phyloP scores from a whole-genome alignment of 64 coral and sea anemone genomes.

The Montipora sp. region DNA sequence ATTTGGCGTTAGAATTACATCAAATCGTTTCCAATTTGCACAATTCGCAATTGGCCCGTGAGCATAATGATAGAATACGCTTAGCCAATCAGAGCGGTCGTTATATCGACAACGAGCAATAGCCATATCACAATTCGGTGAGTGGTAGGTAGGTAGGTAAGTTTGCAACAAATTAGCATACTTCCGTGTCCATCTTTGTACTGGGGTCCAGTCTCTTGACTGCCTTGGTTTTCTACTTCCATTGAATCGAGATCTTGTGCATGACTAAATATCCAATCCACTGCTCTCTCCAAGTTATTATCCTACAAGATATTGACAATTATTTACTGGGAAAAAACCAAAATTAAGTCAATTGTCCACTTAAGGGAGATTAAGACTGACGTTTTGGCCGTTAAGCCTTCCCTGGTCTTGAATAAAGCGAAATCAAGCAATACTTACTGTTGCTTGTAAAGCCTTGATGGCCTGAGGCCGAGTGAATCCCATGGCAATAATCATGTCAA shows the following conservation, averaged over 20 bases:
- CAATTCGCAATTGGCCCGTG: no score
- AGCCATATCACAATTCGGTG: no score
- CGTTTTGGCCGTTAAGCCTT: no score
- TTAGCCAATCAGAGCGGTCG: no score
- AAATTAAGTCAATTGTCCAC: no score
- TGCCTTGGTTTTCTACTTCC: conserved; percentile 53
- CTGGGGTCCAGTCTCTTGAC: conserved; percentile 79
- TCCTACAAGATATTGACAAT: conserved; percentile 40
- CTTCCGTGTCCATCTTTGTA: conserved; percentile 92
- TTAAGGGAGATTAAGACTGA: no score
- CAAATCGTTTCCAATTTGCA: no score
- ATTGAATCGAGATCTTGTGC: conserved; percentile 86
- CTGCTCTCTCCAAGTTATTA: conserved; percentile 95
- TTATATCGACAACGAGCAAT: no score
- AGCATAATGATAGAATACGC: no score
- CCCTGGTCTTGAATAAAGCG: no score
- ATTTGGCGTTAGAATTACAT: no score
- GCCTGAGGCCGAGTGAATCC: conserved; percentile 88
- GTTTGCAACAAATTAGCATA: conserved; percentile 14
- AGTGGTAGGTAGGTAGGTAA: neutral
- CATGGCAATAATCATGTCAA: conserved; percentile 87
- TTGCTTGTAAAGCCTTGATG: conserved; percentile 82
- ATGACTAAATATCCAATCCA: conserved; percentile 99
- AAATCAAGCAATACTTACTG: conserved; percentile 52
- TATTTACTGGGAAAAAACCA: neutral